A percentile compares a stretch with the other conserved stretches of the same genome.
Evolutionary conservation across 2,888 invertebrate species (phyloP).

Genomic region (Nomada fabriciana): DNA sequence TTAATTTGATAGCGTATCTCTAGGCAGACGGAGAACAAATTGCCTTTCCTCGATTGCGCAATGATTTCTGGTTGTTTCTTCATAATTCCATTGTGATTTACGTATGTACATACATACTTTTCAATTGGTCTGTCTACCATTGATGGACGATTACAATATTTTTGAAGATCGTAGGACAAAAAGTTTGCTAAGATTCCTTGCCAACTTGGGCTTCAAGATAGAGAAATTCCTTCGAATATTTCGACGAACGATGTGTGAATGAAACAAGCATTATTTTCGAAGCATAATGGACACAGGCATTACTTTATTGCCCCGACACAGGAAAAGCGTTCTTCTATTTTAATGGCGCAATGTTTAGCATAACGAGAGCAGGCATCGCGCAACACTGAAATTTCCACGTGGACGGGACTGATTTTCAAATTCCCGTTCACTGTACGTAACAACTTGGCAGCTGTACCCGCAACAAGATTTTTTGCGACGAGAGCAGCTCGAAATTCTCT

Average conservation of each 20-base stretch:
- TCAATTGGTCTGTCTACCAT: too few species aligned
- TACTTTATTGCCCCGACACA: too few species aligned
- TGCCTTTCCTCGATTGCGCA: background rate
- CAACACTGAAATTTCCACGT: background rate
- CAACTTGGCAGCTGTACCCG: conserved; percentile 15
- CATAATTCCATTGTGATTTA: background rate
- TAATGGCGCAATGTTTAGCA: background rate
- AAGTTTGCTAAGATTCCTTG: too few species aligned
- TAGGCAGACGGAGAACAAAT: conserved; percentile 2
- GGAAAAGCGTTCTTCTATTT: too few species aligned
- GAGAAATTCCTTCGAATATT: too few species aligned
- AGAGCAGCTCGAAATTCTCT: background rate
- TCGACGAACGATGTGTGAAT: too few species aligned
- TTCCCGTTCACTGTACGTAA: background rate
- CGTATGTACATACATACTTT: too few species aligned
- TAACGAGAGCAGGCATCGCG: background rate
- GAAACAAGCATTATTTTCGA: too few species aligned
- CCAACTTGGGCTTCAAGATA: too few species aligned
- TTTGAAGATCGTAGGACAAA: too few species aligned
- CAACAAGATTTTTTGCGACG: conserved; percentile 9
- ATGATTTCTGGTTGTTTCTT: background rate
- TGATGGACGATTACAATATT: too few species aligned
- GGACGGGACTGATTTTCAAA: conserved; percentile 9
- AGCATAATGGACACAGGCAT: too few species aligned
- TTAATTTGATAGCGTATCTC: background rate